Evolutionary conservation across 2,113 vertebrate genomes (phyloP).

Genomic region (Pseudois nayaur): DNA sequence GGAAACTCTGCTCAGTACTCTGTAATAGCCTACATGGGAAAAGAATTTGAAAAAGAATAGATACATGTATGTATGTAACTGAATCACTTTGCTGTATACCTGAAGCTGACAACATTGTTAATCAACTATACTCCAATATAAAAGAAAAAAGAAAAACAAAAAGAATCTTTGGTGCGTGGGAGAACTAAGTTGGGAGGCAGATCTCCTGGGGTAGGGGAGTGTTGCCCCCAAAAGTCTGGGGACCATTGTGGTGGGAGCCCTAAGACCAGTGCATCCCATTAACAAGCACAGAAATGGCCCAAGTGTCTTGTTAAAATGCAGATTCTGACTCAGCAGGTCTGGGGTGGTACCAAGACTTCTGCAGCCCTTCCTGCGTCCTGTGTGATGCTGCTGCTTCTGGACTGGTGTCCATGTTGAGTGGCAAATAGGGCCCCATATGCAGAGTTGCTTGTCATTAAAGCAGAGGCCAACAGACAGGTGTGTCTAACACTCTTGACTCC

Average conservation of each 20-base stretch:
- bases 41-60: neutral
- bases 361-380: neutral
- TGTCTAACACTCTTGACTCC: neutral
- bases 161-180: neutral
- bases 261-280: neutral
- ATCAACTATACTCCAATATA: neutral
- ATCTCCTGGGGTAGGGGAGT: neutral
- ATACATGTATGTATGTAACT: neutral
- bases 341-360: neutral
- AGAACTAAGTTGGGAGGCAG: neutral
- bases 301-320: neutral
- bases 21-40: neutral
- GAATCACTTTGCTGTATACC: neutral
- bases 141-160: neutral
- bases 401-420: neutral
- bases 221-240: neutral
- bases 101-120: neutral
- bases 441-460: neutral
- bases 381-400: neutral
- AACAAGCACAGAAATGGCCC: rapidly evolving
- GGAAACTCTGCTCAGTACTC: neutral
- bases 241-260: neutral
- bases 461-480: neutral
- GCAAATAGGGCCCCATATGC: neutral
- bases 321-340: neutral